Evolutionary conservation across 2,888 invertebrate genomes (phyloP), one percentile per base, ranked within the genome.

Genomic region (Mimas tiliae): DNA sequence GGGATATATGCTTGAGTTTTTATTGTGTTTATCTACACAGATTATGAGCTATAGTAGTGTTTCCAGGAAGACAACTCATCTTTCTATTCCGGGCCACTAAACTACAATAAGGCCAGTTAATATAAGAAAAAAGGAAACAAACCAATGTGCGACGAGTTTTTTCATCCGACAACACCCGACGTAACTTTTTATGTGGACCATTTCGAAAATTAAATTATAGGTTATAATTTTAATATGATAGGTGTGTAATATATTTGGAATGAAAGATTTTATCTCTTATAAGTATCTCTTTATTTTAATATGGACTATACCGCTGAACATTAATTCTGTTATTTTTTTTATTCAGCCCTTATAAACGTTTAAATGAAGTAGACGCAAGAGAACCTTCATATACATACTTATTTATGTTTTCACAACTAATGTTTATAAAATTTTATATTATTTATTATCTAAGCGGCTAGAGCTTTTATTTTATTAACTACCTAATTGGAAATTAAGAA

Each of bases 141-240:
- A 87, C 84, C 81, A 89, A 86, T 86, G 83, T 84, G 89, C 88
- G 88, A 87, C 89, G 83, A 79, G 74, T 80, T 89, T 88, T 91
- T 91, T 85, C 82, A 87, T 83, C 90, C 89, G 88, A 88, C 90
- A 89, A 87, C 89, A 89, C 88, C 87, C 85, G 82, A 82, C 82
- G 78, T 86, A 77, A 79, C 83, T 91, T 91, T 76, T 91, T 91
- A 82, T 86, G 79, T 78, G 82, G 69, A 74, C 81, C 85, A 84
- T 88, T 90, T 89, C 83, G 84, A 89, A 93, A 92, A 93, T 92
- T 93, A 91, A 93, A 93, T 93, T 93, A 93, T 90, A 90, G 91
- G 90, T 89, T 92, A 89, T 91, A 91, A 91, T 90, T 91, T 90
- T 92, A 91, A 93, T 93, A 91, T 87, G 91, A 93, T 91, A 90